Evolutionary conservation across 2,888 invertebrate genomes (phyloP).

Genomic region (Timema podura): DNA sequence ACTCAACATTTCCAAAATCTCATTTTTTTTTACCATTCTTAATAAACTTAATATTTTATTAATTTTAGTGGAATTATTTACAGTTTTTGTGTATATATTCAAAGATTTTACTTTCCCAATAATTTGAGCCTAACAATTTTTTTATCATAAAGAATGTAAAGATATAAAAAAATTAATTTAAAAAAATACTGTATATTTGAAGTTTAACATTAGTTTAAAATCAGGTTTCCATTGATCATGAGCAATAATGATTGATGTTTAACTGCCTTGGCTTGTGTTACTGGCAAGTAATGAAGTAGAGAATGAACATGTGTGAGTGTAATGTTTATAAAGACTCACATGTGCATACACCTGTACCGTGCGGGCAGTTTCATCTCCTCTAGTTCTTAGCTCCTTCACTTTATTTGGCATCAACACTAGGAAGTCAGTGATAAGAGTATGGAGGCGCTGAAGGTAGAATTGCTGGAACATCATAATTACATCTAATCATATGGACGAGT

Average conservation of each 20-base stretch:
- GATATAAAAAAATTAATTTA: slow-evolving; percentile 9
- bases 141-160: slow-evolving; percentile 2
- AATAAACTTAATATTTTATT: too few relatives aligned
- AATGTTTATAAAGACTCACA: slow-evolving; percentile 30
- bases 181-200: background rate
- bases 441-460: slow-evolving; percentile 78
- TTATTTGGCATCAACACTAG: slow-evolving; percentile 90
- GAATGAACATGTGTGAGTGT: background rate
- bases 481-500: too few relatives aligned
- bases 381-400: slow-evolving; percentile 73
- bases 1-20: too few relatives aligned
- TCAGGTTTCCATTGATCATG: too few relatives aligned
- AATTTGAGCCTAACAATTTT: background rate
- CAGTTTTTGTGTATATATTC: background rate
- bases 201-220: too few relatives aligned
- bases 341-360: slow-evolving; percentile 67
- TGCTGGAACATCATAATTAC: slow-evolving; percentile 47
- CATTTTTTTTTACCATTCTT: too few relatives aligned
- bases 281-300: background rate
- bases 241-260: too few relatives aligned
- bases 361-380: slow-evolving; percentile 85
- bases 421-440: slow-evolving; percentile 84
- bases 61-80: too few relatives aligned
- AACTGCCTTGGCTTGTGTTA: too few relatives aligned
- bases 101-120: background rate